Evolutionary conservation across 2,797 vertebrate species (phyloP), one percentile per base, ranked within the genome.

Genomic region (Siniperca scherzeri): DNA sequence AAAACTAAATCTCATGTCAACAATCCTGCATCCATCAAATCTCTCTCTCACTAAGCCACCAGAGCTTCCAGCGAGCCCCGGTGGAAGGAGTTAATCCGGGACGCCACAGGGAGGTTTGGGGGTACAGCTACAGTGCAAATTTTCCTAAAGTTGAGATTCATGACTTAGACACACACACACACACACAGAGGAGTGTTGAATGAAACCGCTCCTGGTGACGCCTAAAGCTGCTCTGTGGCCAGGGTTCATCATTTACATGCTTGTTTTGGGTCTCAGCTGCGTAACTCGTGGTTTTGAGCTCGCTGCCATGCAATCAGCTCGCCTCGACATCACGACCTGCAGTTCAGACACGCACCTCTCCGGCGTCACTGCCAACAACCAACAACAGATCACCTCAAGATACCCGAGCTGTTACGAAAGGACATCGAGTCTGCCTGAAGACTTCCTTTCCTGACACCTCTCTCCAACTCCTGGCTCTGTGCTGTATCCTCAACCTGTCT

Each of bases 221-320:
- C 71, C 66, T 59, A 2, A 60, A 72, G 80, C 72, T 68, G 17
- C 69, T 53, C 40, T 60, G 78, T n/a, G 65, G 53, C 27, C 52
- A 3, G 11, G 17, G 5, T 30, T 50, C 42, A 22, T 25, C 30
- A 1, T 55, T 66, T 60, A 60, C 80, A 77, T 55, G 61, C 68
- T 46, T 64, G 77, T 79, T 89, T 83, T 76, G 65, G 70, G 64
- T 53, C 74, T 56, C 7, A 6, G 21, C 72, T 70, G 72, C 5
- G 7, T 21, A 61, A 56, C 62, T 61, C 3, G 48, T 30, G 67
- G 59, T 68, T 68, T 74, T 21, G 21, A 46, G 62, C 53, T 53
- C 8, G 19, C 53, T 12, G 70, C 59, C 33, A 13, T 71, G 70
- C 44, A 42, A 44, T 82, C 69, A 69, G 44, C 70, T 78, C 8